These are phyloP conservation scores for Saccopteryx leptura DNA, from an alignment of 2,113 vertebrate species.

Conservation along the genomic window DNA sequence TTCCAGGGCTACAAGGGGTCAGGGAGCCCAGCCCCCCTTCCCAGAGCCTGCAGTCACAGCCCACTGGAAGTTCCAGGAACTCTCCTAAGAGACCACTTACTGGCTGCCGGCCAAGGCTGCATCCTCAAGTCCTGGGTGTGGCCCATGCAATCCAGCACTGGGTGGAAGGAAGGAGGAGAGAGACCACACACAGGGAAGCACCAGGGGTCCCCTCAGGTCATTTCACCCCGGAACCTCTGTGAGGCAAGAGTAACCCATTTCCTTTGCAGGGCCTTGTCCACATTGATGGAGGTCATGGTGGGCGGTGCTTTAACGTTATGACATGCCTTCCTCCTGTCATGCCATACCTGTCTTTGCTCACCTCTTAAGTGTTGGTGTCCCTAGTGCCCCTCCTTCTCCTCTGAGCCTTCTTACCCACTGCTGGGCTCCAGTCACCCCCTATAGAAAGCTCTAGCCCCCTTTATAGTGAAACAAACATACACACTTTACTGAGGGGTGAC, in stretches of 20 bases:
- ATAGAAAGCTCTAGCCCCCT: neutral
- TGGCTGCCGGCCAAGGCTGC: neutral
- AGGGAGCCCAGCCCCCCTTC: neutral
- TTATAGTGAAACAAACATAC: neutral
- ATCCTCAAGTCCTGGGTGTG: neutral
- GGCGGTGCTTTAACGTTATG: neutral
- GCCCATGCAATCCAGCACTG: neutral
- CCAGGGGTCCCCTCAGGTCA: neutral
- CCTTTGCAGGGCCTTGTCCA: neutral
- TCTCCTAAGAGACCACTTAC: neutral
- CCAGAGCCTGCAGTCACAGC: neutral
- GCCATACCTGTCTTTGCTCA: neutral
- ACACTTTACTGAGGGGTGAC: neutral
- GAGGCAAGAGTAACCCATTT: neutral
- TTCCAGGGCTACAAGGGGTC: neutral
- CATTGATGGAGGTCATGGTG: neutral
- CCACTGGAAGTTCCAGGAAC: neutral
- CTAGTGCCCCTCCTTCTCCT: neutral
- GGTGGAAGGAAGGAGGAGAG: neutral
- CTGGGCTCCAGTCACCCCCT: neutral
- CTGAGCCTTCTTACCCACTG: neutral
- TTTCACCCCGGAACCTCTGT: neutral
- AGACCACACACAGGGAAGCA: neutral
- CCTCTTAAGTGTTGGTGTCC: neutral
- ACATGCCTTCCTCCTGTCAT: neutral